A percentile compares a stretch with the other conserved stretches of the same genome.
Conservation (phyloP, 1,140 invertebrate species). For the Drosophila setifemur region DNA sequence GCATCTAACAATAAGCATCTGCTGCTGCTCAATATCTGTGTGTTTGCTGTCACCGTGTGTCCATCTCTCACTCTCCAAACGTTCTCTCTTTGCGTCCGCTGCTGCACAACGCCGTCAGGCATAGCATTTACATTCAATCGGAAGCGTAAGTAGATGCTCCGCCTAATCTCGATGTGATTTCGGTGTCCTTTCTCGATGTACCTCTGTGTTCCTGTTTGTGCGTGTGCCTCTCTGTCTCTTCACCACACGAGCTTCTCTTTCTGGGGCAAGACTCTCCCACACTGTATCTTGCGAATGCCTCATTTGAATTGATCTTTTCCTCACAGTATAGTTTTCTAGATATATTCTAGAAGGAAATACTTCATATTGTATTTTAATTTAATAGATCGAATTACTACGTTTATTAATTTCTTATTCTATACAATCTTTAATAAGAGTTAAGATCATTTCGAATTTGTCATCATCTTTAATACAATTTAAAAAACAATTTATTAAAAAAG, state of each 20-base stretch:
- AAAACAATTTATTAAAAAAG: too few relatives aligned
- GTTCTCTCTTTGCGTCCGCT: conserved; percentile 69
- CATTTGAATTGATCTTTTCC: background rate
- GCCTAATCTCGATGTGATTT: conserved; percentile 32
- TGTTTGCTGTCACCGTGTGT: conserved; percentile 27
- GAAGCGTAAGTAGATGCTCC: conserved; percentile 71
- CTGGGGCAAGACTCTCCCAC: background rate
- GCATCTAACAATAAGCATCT: background rate
- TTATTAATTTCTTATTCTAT: too few relatives aligned
- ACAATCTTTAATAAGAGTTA: too few relatives aligned
- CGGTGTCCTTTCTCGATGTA: conserved; percentile 38
- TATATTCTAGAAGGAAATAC: too few relatives aligned
- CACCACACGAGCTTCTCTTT: background rate
- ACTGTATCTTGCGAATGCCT: conserved; percentile 14
- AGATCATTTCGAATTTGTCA: too few relatives aligned
- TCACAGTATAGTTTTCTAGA: too few relatives aligned
- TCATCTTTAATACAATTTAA: too few relatives aligned
- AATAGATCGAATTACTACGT: too few relatives aligned
- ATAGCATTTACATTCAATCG: conserved; percentile 59
- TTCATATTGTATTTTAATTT: too few relatives aligned
- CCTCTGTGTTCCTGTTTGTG: conserved; percentile 28
- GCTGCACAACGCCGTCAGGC: conserved; percentile 55
- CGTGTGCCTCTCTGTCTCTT: conserved; percentile 20
- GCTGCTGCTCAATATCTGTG: conserved; percentile 21
- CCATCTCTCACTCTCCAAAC: conserved; percentile 45